phyloP scores from a whole-genome alignment of 2,113 vertebrate species.

The Felis catus region F.catus_Fca126_mat1.0 CM031423.1:3600001-3600500 shows the following conservation, averaged over 20 bases:
- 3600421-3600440: not conserved
- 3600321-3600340: not conserved
- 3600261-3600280: not conserved
- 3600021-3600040: not conserved
- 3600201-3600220: not conserved
- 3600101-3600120: not conserved
- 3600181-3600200: not conserved
- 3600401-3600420: not conserved
- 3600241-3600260: not conserved
- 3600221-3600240: not conserved
- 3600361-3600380: not conserved
- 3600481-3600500: not conserved
- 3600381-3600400: not conserved
- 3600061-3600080: not conserved
- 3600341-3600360: not conserved
- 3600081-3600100: not conserved
- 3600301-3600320: not conserved
- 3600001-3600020: not conserved
- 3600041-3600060: not conserved
- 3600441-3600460: not conserved
- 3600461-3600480: not conserved
- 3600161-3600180: not conserved
- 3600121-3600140: not conserved
- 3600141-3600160: not conserved
- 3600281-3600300: not conserved